phyloP scores from a whole-genome alignment of 2,888 invertebrate genomes.

The Scaptomyza reducta region DNA sequence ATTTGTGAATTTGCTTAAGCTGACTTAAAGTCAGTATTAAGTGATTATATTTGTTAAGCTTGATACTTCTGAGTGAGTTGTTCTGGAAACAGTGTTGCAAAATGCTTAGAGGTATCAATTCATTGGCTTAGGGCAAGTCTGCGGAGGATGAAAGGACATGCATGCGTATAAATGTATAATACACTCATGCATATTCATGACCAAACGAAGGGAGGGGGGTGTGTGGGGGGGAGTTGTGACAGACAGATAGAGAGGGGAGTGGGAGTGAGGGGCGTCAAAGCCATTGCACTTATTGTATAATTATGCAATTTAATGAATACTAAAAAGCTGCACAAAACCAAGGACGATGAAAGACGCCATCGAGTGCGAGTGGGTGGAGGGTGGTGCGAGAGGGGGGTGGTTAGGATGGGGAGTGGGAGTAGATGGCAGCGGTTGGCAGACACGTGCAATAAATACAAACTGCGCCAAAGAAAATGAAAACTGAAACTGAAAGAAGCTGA shows the following conservation, averaged over 20 bases:
- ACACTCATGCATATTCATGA: slow-evolving; percentile 47
- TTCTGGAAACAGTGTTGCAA: slow-evolving; percentile 9
- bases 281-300: slow-evolving; percentile 76
- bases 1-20: too few relatives aligned
- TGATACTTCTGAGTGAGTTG: neutral
- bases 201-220: neutral
- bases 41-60: too few relatives aligned
- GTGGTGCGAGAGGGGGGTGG: neutral
- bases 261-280: slow-evolving; percentile 32
- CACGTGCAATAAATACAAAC: slow-evolving; percentile 59
- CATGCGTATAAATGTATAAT: slow-evolving; percentile 13
- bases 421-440: slow-evolving; percentile 13
- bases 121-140: neutral
- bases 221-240: slow-evolving; percentile 7
- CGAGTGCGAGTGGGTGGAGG: neutral
- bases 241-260: neutral
- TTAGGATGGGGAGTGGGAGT: neutral
- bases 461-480: slow-evolving; percentile 62
- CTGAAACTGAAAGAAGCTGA: slow-evolving; percentile 39
- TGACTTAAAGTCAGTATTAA: too few relatives aligned
- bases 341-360: slow-evolving; percentile 19
- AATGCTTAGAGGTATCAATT: slow-evolving; percentile 12
- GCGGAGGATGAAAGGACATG: neutral
- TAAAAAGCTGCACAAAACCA: slow-evolving; percentile 60
- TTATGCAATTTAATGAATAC: slow-evolving; percentile 78